Base-by-base conservation (phyloP, 2,113 vertebrate genomes). In the Notarius lentiginosus region DNA sequence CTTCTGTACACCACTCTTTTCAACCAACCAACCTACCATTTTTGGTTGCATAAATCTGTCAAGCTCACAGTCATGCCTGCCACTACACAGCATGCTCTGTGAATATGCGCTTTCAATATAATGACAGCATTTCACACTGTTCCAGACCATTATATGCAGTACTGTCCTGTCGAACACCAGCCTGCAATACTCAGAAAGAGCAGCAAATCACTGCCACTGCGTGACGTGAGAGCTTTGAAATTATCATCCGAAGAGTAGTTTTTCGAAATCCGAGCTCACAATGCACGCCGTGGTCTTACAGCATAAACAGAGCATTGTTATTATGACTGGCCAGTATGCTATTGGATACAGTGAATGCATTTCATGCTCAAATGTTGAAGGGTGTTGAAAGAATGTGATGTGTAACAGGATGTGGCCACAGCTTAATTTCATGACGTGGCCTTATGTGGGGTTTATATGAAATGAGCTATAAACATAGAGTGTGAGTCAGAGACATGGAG, bases 301-400 rank as follows among this genome's bases (percentile, higher is more conserved):
- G 61, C 53, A 56, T 15, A 60, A 79, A 82, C 75, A 82, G 80
- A 89, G 82, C 51, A 51, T 80, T 58, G 49, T 88, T 87, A 80
- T 89, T 87, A 89, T 83, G 79, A 82, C 53, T 83, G 87, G 81
- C 55, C 82, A 88, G 73, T 89, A 83, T 90, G 86, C 60, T 86
- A 58, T 87, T 87, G 88, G 77, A 53, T 85, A 70, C 82, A 65
- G 84, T 79, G 83, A 87, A 89, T 87, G 80, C 84, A 73, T 86
- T 86, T 84, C 17, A 79, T 84, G 73, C 72, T 80, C 15, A 73
- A 51, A n/a, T 2, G 60, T 41, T 51, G 24, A 76, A 70, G 15
- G 66, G 84, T 72, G 79, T 41, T 41, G 41, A 41, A 73, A 22
- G 53, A 66, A 66, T 34, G 58, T 49, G 20, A 87, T 83, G 75